A percentile compares a stretch with the other conserved stretches of the same genome.
Evolutionary conservation across 2,888 invertebrate genomes (phyloP).

Genomic region (Scaptomyza parva): DNA sequence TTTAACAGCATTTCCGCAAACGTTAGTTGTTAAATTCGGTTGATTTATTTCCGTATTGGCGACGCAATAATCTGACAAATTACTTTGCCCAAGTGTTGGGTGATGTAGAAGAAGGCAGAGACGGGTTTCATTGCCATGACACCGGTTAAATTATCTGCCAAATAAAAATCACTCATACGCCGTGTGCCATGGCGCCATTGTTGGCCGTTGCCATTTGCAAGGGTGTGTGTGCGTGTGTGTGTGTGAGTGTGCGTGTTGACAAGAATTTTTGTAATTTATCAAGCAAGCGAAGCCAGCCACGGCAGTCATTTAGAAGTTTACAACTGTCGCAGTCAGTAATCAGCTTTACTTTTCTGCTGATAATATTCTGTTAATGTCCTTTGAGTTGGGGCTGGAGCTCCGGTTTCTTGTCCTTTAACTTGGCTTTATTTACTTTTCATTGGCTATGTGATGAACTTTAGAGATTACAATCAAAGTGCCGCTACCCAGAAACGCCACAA

Average conservation of each 20-base stretch:
- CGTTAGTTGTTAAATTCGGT: conserved; percentile 19
- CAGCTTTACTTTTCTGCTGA: conserved; percentile 68
- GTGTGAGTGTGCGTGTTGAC: conserved; percentile 6
- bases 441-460: conserved; percentile 28
- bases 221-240: conserved; percentile 10
- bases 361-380: conserved; percentile 70
- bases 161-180: conserved; percentile 81
- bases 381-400: conserved; percentile 16
- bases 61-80: conserved; percentile 66
- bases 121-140: conserved; percentile 65
- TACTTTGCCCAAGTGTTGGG: conserved; percentile 48
- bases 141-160: conserved; percentile 77
- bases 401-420: conserved; percentile 9
- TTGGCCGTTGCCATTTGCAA: conserved; percentile 1
- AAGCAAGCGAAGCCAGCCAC: conserved; percentile 36
- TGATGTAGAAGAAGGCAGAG: conserved; percentile 12
- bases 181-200: conserved; percentile 37
- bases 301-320: conserved; percentile 75
- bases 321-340: conserved; percentile 73
- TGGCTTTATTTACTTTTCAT: conserved; percentile 38
- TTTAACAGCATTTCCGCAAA: conserved; percentile 15
- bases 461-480: conserved; percentile 5
- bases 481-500: not conserved
- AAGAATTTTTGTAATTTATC: conserved; percentile 65
- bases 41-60: conserved; percentile 34